These are phyloP conservation scores for Eleginops maclovinus DNA, from an alignment of 2,113 vertebrate species.

Conservation along the genomic window DNA sequence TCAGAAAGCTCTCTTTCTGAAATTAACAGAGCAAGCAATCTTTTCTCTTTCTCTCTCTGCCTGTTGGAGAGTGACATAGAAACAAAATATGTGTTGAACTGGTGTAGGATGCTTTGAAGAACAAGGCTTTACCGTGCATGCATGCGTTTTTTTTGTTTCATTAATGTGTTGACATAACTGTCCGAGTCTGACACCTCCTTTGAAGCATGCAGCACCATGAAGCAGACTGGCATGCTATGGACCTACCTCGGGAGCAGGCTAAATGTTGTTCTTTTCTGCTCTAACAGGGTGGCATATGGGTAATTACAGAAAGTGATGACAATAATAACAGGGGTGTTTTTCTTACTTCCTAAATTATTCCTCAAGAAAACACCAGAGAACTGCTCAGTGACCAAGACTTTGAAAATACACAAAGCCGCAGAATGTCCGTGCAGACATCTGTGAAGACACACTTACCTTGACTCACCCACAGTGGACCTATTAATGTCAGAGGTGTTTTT, in stretches of 20 bases:
- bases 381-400: conserved; percentile 41
- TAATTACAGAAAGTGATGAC: conserved; percentile 81
- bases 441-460: conserved; percentile 65
- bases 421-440: conserved; percentile 40
- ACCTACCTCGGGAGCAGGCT: conserved; percentile 69
- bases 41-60: conserved; percentile 15
- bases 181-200: conserved; percentile 71
- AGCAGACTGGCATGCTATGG: conserved; percentile 46
- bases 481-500: conserved; percentile 78
- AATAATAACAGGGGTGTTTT: conserved; percentile 82
- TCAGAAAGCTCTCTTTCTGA: conserved; percentile 46
- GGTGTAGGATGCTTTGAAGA: conserved; percentile 65
- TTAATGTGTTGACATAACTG: conserved; percentile 73
- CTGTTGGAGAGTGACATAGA: conserved; percentile 59
- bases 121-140: conserved; percentile 53
- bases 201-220: conserved; percentile 62
- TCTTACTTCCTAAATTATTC: conserved; percentile 80
- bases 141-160: conserved; percentile 63
- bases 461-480: conserved; percentile 70
- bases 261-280: conserved; percentile 76
- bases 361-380: conserved; percentile 68
- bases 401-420: conserved; percentile 53
- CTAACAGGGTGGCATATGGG: conserved; percentile 70
- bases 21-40: conserved; percentile 59
- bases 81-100: conserved; percentile 64